Evolutionary conservation across 2,797 vertebrate genomes (phyloP).

Genomic region (Onychomys torridus): DNA sequence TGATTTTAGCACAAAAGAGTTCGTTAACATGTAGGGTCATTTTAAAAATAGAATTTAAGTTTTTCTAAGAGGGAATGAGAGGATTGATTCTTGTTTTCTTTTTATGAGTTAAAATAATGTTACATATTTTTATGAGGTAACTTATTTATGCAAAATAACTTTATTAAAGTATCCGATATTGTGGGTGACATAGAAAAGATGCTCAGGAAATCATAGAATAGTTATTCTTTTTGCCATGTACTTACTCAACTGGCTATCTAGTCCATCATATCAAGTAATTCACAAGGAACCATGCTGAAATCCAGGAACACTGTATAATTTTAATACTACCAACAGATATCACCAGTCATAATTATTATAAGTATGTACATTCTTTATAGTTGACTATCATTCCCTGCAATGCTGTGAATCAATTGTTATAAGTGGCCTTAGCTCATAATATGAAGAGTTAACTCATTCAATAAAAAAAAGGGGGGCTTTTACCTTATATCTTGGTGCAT

Average conservation of each 20-base stretch:
- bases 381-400: not conserved
- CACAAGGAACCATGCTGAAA: not conserved
- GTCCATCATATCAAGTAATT: not conserved
- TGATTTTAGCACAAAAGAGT: not conserved
- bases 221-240: not conserved
- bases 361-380: not conserved
- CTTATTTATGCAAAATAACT: constrained; percentile 14
- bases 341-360: constrained; percentile 17
- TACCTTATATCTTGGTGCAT: not conserved
- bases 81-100: constrained; percentile 8
- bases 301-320: not conserved
- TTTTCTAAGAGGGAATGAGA: not conserved
- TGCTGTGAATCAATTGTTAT: not conserved
- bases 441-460: not conserved
- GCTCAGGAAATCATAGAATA: not conserved
- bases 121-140: constrained; percentile 15
- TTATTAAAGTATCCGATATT: not conserved
- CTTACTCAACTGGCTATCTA: not conserved
- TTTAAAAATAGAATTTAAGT: constrained; percentile 41
- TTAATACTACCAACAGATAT: not conserved
- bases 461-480: not conserved
- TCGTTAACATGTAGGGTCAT: constrained; percentile 20
- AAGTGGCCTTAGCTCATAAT: not conserved
- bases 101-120: constrained; percentile 26
- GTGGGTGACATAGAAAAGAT: not conserved